Conservation (phyloP, 2,888 invertebrate genomes). For the Tanypteryx hageni region DNA sequence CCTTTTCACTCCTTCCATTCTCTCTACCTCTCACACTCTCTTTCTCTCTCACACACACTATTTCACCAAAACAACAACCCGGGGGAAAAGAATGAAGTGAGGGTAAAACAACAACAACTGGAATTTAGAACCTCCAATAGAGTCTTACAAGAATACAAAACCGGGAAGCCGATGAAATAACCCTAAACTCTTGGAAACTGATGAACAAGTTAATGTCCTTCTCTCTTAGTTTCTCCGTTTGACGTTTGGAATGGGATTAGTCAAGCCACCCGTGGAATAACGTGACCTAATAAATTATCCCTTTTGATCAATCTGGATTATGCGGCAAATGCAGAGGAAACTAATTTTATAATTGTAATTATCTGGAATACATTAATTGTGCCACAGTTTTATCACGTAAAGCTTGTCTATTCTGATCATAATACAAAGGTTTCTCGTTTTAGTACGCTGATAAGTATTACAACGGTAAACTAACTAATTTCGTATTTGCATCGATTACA, state of each 20-base stretch:
- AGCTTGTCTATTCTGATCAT: too few species aligned
- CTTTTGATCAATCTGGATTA: neutral
- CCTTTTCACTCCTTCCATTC: neutral
- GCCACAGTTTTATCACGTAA: too few species aligned
- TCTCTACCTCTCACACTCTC: neutral
- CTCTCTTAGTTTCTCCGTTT: neutral
- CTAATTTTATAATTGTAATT: neutral
- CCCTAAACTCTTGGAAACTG: neutral
- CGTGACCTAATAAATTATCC: neutral
- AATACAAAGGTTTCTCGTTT: too few species aligned
- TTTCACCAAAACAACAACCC: neutral
- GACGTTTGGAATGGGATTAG: neutral
- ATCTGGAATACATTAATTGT: too few species aligned
- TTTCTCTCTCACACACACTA: neutral
- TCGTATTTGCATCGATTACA: too few species aligned
- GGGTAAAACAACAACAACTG: neutral
- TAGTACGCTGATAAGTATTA: too few species aligned
- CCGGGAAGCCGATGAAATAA: neutral
- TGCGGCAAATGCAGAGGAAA: neutral
- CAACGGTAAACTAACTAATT: too few species aligned
- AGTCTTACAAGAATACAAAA: neutral
- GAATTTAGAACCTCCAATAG: neutral
- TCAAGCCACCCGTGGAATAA: neutral
- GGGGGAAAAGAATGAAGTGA: neutral
- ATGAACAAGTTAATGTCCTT: neutral